Evolutionary conservation across 2,113 vertebrate species (phyloP).

Genomic region (Pseudolaguvia tuberculata): DNA sequence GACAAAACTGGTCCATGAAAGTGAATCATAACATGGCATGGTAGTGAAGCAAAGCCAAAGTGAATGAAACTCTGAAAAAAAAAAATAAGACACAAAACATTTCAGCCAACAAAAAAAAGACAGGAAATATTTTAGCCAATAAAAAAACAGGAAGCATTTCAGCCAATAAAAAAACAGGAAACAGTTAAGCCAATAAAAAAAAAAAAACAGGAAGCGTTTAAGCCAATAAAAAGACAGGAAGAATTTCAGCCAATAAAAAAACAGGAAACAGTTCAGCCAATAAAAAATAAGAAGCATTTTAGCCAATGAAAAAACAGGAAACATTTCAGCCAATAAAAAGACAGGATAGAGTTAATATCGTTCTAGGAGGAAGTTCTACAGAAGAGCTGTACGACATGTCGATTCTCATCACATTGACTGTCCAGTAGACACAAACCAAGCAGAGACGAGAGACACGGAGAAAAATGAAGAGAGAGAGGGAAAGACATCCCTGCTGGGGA

Average conservation of each 20-base stretch:
- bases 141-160: background rate
- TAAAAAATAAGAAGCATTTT: background rate
- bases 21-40: too few species aligned
- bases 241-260: too few species aligned
- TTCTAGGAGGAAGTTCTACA: background rate
- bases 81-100: too few species aligned
- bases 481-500: constrained; percentile 23
- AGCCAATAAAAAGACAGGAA: too few species aligned
- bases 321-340: background rate
- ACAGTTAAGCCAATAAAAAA: too few species aligned
- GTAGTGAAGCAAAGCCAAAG: too few species aligned
- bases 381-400: background rate
- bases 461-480: background rate
- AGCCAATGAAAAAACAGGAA: background rate
- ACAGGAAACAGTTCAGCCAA: too few species aligned
- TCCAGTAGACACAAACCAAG: constrained; percentile 7
- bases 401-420: constrained; percentile 11
- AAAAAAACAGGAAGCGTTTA: too few species aligned
- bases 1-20: too few species aligned
- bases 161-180: background rate
- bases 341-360: background rate
- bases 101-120: background rate
- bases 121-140: background rate
- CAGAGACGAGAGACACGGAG: too few species aligned
- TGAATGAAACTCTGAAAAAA: too few species aligned